Evolutionary conservation across 1,140 invertebrate genomes (phyloP), one percentile per base, ranked within the genome.

Genomic region (Plectrocnemia conspersa): DNA sequence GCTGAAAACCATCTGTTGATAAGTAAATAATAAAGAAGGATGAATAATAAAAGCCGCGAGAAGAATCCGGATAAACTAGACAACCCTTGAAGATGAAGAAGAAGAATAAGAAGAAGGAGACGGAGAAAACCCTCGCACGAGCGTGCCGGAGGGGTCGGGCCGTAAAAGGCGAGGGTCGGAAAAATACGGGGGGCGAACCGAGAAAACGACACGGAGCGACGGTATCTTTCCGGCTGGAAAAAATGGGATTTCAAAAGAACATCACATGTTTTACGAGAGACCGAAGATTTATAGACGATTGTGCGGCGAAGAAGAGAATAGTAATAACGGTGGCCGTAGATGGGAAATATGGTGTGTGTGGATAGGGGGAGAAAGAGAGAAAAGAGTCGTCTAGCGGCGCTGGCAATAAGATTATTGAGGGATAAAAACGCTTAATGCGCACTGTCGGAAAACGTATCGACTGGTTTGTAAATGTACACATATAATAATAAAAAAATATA

Each of bases 241-340:
- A 52, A 50, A 54, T 45, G 52, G 52, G 56, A 58, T 58, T 58
- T 53, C 32, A 54, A 53, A 53, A 42, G 56, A 54, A 55, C 58
- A 54, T 59, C 52, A 59, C 58, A 52, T 59, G 58, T 59, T 59
- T 54, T 55, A 44, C 47, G 27, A 35, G 40, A 47, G 32, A 46
- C 40, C 23, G 44, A 27, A 52, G 52, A 59, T 59, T 52, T 59
- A 59, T 55, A 41, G 46, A 47, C 52, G 57, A 46, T 42, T 25
- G 33, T 47, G 44, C 44, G 44, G 53, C n/a, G 24, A 41, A 9
- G 38, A 27, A 13, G 41, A 33, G 49, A 32, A 41, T 22, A 40
- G 57, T 41, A 59, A 41, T 54, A 42, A 47, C 44, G 50, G 46
- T 44, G n/a, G n/a, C n/a, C n/a, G n/a, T n/a, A n/a, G n/a, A n/a